Evolutionary conservation across 2,888 invertebrate species (phyloP), one percentile per base, ranked within the genome.

Genomic region (Eilema griseolum): DNA sequence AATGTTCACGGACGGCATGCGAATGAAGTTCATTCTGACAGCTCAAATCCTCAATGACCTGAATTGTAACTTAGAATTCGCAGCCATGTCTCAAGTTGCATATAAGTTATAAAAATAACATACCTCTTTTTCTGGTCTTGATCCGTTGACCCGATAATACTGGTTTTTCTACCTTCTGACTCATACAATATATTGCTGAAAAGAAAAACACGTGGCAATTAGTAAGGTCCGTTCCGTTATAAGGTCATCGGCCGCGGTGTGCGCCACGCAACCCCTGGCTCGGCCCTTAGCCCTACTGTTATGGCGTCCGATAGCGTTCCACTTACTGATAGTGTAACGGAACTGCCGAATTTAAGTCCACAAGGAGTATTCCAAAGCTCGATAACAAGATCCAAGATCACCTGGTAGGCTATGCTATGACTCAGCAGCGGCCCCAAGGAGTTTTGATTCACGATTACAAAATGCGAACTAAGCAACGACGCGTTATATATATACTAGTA

Each of bases 151-250:
- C 99, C 97, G 99, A 99, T 97, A 99, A 97, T 97, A 99, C 98
- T 97, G 99, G 99, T 98, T 99, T 99, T 98, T 99, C 99, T 97
- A 97, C 98, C 98, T 99, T 99, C 97, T 99, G 99, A 99, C 98
- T 99, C 99, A 99, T 99, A 99, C 98, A 99, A 99, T 96, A 97
- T 97, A 96, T 97, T 96, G 97, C 97, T 97, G 96, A 83, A 97
- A 83, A 86, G 86, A 92, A 92, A 92, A 90, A 93, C 94, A 94
- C 95, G 94, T 95, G 95, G 95, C 94, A 93, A 90, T 93, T 92
- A 93, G 67, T 85, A 79, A 80, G 79, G 82, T 79, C 80, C 83
- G 85, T 85, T 83, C 86, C 89, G 89, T 86, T 81, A 82, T 86
- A 87, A 84, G 94, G 94, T 94, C 94, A 93, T 92, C 93, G 93